Evolutionary conservation across 1,140 invertebrate species (phyloP).

Genomic region (Brachionus angularis): DNA sequence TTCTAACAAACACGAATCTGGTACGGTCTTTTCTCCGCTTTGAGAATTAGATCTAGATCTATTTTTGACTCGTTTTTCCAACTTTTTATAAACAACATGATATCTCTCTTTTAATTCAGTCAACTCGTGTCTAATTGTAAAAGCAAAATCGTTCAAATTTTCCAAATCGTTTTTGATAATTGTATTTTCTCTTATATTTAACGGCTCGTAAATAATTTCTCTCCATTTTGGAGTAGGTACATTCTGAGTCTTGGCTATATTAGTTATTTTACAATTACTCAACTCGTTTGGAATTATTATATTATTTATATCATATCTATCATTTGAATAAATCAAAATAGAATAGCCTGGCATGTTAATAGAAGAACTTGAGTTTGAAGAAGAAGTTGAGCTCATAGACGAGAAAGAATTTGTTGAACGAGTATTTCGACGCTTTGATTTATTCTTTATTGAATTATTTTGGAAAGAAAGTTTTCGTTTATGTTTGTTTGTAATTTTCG

Average conservation of each 20-base stretch:
- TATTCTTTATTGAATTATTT: too few relatives aligned
- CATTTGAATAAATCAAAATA: too few relatives aligned
- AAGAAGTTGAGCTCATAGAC: too few relatives aligned
- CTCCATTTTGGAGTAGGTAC: slow-evolving; percentile 10
- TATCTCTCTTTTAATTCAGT: slow-evolving; percentile 5
- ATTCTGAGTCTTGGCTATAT: not conserved
- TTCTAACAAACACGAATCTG: too few relatives aligned
- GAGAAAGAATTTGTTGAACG: too few relatives aligned
- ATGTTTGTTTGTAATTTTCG: too few relatives aligned
- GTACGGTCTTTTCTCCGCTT: too few relatives aligned
- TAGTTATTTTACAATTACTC: not conserved
- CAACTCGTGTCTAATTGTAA: not conserved
- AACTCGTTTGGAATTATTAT: slow-evolving; percentile 13
- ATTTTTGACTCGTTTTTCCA: not conserved
- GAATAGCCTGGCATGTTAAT: too few relatives aligned
- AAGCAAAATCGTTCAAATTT: not conserved
- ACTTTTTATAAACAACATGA: slow-evolving; percentile 7
- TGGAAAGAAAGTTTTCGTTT: too few relatives aligned
- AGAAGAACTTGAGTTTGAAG: too few relatives aligned
- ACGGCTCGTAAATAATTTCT: not conserved
- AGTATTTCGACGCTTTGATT: too few relatives aligned
- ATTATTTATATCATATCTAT: slow-evolving; percentile 20
- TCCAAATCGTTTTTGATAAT: too few relatives aligned
- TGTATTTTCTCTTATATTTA: not conserved
- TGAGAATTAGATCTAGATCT: not conserved